These are phyloP conservation scores for Clytia hemisphaerica DNA, from an alignment of 30 jellyfish, hydroid and myxozoan species.

Conservation along the genomic window DNA sequence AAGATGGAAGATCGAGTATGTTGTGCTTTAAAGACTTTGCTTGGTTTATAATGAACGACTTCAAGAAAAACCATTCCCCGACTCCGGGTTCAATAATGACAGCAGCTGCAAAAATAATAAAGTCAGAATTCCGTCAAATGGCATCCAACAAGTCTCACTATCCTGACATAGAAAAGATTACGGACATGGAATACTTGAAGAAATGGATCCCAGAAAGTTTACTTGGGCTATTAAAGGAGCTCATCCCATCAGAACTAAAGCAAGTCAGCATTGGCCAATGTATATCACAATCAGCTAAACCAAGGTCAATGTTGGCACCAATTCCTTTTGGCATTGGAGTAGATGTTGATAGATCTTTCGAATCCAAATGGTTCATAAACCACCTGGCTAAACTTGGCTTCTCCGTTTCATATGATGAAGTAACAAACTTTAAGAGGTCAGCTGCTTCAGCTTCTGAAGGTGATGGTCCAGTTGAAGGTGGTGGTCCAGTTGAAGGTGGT, in stretches of 20 bases:
- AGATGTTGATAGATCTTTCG: too few relatives aligned
- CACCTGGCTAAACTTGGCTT: conserved; percentile 44
- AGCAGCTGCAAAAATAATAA: conserved; percentile 26
- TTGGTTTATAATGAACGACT: too few relatives aligned
- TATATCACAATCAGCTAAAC: conserved; percentile 43
- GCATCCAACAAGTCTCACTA: neutral
- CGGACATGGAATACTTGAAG: conserved; percentile 4
- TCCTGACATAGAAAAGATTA: conserved; percentile 17
- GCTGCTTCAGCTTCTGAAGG: neutral
- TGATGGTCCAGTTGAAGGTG: too few relatives aligned
- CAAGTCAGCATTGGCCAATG: conserved; percentile 33
- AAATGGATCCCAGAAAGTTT: conserved; percentile 31
- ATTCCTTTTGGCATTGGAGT: conserved; percentile 44
- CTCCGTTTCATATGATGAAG: conserved; percentile 47
- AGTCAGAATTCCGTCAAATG: conserved; percentile 10
- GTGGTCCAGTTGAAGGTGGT: too few relatives aligned
- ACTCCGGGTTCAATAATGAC: too few relatives aligned
- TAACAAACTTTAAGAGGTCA: conserved; percentile 30
- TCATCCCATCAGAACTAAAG: conserved; percentile 28
- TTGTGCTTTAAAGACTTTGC: conserved; percentile 24
- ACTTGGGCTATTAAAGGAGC: neutral
- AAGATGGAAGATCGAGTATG: conserved; percentile 2
- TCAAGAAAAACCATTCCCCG: too few relatives aligned
- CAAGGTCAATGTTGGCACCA: conserved; percentile 37
- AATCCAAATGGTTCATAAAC: too few relatives aligned